Conservation (phyloP, 2,888 invertebrate species). For the Latrodectus elegans region DNA sequence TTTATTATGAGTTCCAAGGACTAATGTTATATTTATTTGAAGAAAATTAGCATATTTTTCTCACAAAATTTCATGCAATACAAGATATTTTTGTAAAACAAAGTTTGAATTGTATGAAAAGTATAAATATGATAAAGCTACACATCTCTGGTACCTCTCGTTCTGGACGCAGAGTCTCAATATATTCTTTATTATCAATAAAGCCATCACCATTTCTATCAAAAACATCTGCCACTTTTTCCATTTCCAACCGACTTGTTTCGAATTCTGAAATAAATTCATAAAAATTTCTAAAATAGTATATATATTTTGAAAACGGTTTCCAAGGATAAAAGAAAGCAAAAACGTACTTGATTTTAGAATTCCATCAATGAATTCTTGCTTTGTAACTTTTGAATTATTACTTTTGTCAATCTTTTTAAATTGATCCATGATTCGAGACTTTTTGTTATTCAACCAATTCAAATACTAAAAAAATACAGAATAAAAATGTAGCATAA, state of each 20-base stretch:
- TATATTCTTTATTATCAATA: conserved; percentile 99
- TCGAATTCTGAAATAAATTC: conserved; percentile 83
- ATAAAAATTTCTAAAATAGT: neutral
- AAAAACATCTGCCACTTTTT: conserved; percentile 97
- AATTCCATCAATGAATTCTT: conserved; percentile 98
- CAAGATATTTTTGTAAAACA: too few species aligned
- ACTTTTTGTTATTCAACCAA: conserved; percentile 99
- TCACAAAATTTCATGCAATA: too few species aligned
- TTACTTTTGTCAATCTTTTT: conserved; percentile 97
- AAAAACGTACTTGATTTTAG: conserved; percentile 89
- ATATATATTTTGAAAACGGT: neutral
- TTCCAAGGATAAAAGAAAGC: neutral
- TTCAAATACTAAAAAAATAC: conserved; percentile 66
- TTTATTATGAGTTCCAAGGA: too few species aligned
- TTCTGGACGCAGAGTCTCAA: conserved; percentile 95
- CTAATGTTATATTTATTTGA: too few species aligned
- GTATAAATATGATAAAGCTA: too few species aligned
- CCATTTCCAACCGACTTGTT: conserved; percentile 97
- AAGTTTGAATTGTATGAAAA: too few species aligned
- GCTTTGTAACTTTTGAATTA: conserved; percentile 94
- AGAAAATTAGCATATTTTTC: too few species aligned
- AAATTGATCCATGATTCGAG: conserved; percentile 96
- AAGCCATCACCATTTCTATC: conserved; percentile 95
- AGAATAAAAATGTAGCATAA: neutral
- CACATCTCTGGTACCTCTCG: conserved; percentile 81